phyloP scores from a whole-genome alignment of 2,888 invertebrate genomes.

The Drosophila paucipuncta region DNA sequence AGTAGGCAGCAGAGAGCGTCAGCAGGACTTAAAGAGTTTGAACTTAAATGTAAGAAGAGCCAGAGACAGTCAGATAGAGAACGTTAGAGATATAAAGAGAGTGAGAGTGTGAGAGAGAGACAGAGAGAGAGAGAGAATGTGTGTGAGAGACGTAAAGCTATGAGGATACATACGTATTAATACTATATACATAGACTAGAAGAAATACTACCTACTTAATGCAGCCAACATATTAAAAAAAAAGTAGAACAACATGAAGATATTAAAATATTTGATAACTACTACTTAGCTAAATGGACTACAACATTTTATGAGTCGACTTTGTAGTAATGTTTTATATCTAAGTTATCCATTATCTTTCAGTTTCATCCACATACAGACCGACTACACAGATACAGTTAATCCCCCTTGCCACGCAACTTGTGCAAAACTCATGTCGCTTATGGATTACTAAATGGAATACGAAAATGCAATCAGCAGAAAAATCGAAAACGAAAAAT shows the following conservation, averaged over 20 bases:
- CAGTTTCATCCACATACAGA: constrained; percentile 5
- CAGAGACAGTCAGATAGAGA: constrained; percentile 2
- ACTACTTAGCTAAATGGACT: constrained; percentile 21
- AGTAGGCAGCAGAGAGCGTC: constrained; percentile 6
- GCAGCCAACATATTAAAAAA: constrained; percentile 7
- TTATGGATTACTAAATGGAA: constrained; percentile 18
- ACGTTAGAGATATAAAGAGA: background rate
- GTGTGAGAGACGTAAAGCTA: constrained; percentile 23
- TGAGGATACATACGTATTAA: constrained; percentile 1
- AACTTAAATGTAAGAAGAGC: background rate
- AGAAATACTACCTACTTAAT: constrained; percentile 17
- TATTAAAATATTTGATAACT: background rate
- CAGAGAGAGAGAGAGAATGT: constrained; percentile 1
- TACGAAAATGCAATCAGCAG: constrained; percentile 37
- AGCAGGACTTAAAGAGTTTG: background rate
- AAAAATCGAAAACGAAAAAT: constrained; percentile 23
- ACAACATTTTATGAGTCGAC: background rate
- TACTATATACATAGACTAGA: constrained; percentile 7
- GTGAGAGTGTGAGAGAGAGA: background rate
- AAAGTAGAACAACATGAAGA: constrained; percentile 7
- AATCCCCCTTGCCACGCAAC: background rate
- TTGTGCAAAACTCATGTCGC: constrained; percentile 30
- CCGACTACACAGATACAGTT: constrained; percentile 14
- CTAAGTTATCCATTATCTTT: background rate
- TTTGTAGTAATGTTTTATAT: background rate